Percentiles rank a stretch among this genome's conserved stretches.
Conservation (phyloP, 2,888 invertebrate species). For the Selenia dentaria region DNA sequence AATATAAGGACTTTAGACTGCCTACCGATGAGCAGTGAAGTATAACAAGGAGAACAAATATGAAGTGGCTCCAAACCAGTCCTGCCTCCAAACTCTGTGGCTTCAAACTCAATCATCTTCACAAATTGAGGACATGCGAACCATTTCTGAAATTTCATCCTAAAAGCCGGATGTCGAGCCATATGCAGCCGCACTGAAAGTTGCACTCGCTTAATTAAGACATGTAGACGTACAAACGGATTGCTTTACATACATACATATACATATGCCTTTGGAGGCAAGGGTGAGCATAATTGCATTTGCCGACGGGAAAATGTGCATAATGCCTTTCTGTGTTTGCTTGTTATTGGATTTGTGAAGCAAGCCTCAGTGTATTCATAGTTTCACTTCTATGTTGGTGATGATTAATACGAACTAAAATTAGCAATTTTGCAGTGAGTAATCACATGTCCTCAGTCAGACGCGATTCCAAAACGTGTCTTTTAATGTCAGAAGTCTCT, state of each 20-base stretch:
- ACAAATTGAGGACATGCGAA: neutral
- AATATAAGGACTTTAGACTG: too few relatives aligned
- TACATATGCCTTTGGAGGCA: slow-evolving; percentile 1
- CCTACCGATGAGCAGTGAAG: too few relatives aligned
- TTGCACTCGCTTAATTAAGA: slow-evolving; percentile 45
- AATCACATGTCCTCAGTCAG: too few relatives aligned
- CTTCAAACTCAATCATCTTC: neutral
- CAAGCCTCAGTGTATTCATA: too few relatives aligned
- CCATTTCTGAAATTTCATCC: slow-evolving; percentile 23
- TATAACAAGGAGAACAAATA: too few relatives aligned
- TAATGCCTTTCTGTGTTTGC: slow-evolving; percentile 4
- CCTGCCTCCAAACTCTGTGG: neutral
- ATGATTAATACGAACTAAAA: too few relatives aligned
- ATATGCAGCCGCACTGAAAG: slow-evolving; percentile 33
- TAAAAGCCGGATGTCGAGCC: slow-evolving; percentile 32
- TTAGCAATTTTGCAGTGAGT: too few relatives aligned
- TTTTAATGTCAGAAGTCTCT: too few relatives aligned
- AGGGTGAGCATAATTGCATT: slow-evolving; percentile 15
- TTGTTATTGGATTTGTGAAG: slow-evolving; percentile 11
- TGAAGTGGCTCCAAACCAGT: too few relatives aligned
- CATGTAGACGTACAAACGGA: slow-evolving; percentile 28
- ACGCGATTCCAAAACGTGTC: too few relatives aligned
- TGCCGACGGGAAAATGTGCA: slow-evolving; percentile 12
- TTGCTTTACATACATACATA: slow-evolving; percentile 17
- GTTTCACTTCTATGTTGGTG: too few relatives aligned